A percentile compares a stretch with the other conserved stretches of the same genome.
These are phyloP conservation scores for honey bee (Apis mellifera) DNA, from an alignment of 1,140 invertebrate genomes.

Conservation along the genomic window DNA sequence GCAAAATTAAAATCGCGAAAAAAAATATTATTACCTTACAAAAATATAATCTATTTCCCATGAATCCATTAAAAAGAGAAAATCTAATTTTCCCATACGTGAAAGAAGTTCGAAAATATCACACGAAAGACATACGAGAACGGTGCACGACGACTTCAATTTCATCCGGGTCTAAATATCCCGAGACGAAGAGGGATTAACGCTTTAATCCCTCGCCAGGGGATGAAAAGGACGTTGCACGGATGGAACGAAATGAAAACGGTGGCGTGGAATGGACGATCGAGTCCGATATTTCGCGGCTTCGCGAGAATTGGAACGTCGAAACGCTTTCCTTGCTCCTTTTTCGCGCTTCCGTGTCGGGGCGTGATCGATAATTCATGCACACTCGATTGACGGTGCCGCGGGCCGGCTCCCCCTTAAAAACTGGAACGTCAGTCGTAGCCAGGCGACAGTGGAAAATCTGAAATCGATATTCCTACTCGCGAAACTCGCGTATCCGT, in stretches of 20 bases:
- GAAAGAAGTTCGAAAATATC: no score
- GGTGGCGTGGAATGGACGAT: neutral
- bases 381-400: constrained; percentile 46
- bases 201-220: neutral
- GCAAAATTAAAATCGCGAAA: no score
- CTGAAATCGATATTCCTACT: constrained; percentile 61
- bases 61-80: no score
- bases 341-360: constrained; percentile 26
- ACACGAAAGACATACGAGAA: no score
- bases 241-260: neutral
- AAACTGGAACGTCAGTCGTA: constrained; percentile 53
- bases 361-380: constrained; percentile 53
- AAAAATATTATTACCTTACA: no score
- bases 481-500: constrained; percentile 31
- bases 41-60: no score
- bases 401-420: constrained; percentile 17
- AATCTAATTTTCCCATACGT: no score
- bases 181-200: neutral
- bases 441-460: constrained; percentile 52
- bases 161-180: neutral
- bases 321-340: neutral
- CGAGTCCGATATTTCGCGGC: constrained; percentile 7
- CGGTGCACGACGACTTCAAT: neutral
- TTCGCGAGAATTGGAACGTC: constrained; percentile 10
- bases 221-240: no score